Evolutionary conservation across 2,888 invertebrate species (phyloP).

Genomic region (Drosophila anomelani): DNA sequence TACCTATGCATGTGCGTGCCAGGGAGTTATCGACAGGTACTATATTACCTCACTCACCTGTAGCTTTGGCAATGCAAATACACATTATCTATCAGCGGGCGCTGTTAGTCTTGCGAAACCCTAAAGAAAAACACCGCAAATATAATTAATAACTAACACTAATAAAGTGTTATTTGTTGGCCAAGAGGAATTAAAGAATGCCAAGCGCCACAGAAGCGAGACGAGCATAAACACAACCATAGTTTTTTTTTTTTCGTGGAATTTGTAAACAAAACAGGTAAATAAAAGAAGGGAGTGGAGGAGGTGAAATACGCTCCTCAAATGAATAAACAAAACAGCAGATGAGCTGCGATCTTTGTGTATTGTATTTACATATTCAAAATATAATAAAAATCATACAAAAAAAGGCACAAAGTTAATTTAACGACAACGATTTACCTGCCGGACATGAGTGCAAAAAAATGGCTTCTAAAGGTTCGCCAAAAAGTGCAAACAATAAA

Average conservation of each 20-base stretch:
- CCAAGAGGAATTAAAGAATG: constrained; percentile 31
- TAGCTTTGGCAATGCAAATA: constrained; percentile 20
- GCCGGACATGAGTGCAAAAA: constrained; percentile 62
- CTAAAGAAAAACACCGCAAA: constrained; percentile 26
- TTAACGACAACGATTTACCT: constrained; percentile 56
- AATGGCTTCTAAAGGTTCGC: constrained; percentile 22
- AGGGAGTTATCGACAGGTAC: constrained; percentile 38
- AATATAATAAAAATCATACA: constrained; percentile 27
- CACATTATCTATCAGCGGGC: constrained; percentile 12
- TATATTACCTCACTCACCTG: constrained; percentile 35
- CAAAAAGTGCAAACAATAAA: constrained; percentile 40
- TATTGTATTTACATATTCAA: constrained; percentile 7
- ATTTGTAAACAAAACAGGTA: constrained; percentile 34
- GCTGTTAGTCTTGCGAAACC: constrained; percentile 45
- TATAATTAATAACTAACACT: constrained; percentile 31
- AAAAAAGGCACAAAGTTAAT: constrained; percentile 46
- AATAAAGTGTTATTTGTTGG: constrained; percentile 43
- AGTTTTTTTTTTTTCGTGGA: constrained; percentile 3
- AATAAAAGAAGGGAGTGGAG: constrained; percentile 11
- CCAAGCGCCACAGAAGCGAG: constrained; percentile 30
- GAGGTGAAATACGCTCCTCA: constrained; percentile 16
- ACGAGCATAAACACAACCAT: constrained; percentile 19
- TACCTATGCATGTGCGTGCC: constrained; percentile 18
- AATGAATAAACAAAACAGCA: constrained; percentile 24
- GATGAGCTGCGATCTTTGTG: constrained; percentile 8